Base-by-base conservation (phyloP, 2,113 vertebrate species). In the Rhadina sibilatrix region DNA sequence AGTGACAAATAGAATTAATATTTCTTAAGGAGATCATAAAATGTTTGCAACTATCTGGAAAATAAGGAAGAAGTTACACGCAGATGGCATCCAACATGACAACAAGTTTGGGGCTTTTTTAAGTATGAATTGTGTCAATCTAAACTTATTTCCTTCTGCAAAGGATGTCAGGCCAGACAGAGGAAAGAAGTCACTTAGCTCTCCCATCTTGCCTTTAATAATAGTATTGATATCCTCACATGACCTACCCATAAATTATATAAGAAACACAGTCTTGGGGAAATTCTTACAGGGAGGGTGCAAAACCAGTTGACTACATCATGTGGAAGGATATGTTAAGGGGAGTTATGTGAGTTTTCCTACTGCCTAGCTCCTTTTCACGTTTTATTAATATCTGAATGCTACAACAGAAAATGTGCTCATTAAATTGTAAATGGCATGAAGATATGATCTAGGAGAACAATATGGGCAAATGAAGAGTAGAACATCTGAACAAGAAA, bases 331-430 rank as follows among this genome's bases (percentile, higher is more conserved):
- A 20, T 84, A 33, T n/a, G 15, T 52, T 59, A 60, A 44, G 40
- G 42, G 12, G 10, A 65, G 37, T 40, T 17, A 74, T 37, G 12
- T 15, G 82, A 69, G 28, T 61, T 87, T 6, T 90, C 24, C 17
- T 9, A 24, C 14, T 83, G 19, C 12, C 74, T 87, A 54, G 63
- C 13, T 69, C 20, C 12, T 74, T 16, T 40, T 94, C 63, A 69
- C 57, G 8, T 65, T 80, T 60, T 72, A 47, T 28, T 83, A 61
- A 69, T 22, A 81, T 6, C 9, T 57, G 27, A 84, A 89, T 33
- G 18, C 21, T 47, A 20, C 35, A 81, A 38, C 0, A 1, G 37
- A 83, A 83, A 89, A 69, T 0, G 0, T 21, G 7, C 3, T 50
- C 11, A 54, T 57, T 57, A 37, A 44, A 61, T 61, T 77, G 22